These are phyloP conservation scores for Ardeotis arabs DNA, from an alignment of 2,113 vertebrate genomes.

Conservation along the genomic window DNA sequence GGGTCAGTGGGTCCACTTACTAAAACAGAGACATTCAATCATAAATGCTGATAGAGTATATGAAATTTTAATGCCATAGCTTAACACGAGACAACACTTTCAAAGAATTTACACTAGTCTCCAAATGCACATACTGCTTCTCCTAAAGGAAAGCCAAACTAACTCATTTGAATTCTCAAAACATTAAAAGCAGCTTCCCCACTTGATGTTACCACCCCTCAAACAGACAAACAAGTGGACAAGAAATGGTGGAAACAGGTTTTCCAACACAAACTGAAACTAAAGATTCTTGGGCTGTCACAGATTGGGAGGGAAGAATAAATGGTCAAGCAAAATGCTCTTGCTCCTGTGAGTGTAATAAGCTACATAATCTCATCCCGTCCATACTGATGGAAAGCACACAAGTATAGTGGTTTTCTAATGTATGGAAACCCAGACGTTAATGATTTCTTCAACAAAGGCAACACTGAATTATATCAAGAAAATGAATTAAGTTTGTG, in stretches of 20 bases:
- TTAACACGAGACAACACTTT: not conserved
- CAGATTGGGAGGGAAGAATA: not conserved
- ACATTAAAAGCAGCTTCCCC: not conserved
- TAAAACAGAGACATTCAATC: not conserved
- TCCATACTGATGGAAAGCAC: not conserved
- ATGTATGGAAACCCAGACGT: not conserved
- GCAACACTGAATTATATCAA: not conserved
- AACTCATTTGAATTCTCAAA: not conserved
- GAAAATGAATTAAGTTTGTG: accelerated
- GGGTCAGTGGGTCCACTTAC: not conserved
- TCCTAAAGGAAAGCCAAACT: not conserved
- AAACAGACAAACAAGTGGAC: not conserved
- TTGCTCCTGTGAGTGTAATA: not conserved
- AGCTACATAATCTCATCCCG: not conserved
- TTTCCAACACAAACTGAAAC: not conserved
- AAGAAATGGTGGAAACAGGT: not conserved
- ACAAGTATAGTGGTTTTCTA: not conserved
- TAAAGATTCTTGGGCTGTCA: not conserved
- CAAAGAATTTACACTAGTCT: not conserved
- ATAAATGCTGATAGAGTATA: not conserved
- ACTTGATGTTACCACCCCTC: not conserved
- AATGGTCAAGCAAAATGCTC: not conserved
- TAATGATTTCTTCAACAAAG: not conserved
- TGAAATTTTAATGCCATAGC: not conserved
- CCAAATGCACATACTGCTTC: not conserved